phyloP scores from a whole-genome alignment of 2,797 vertebrate species.

The Alectoris magna region DNA sequence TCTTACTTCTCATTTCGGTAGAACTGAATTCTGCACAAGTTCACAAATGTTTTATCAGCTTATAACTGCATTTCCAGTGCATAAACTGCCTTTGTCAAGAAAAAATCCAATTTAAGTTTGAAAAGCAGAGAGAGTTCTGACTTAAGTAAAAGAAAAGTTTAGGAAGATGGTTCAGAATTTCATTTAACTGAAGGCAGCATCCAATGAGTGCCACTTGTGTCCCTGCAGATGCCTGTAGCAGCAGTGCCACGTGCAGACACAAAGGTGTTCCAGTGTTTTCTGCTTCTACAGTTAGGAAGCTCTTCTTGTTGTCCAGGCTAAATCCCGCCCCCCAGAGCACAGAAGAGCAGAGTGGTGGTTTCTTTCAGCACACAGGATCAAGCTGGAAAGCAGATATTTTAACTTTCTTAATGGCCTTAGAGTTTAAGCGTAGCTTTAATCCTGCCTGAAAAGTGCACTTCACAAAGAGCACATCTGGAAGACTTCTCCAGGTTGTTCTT shows the following conservation, averaged over 20 bases:
- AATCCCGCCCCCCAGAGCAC: neutral
- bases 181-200: accelerated
- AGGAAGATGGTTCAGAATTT: neutral
- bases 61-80: neutral
- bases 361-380: neutral
- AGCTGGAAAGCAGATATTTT: neutral
- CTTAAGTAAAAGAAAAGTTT: neutral
- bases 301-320: neutral
- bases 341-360: neutral
- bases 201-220: accelerated
- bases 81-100: accelerated
- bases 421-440: neutral
- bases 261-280: accelerated
- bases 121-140: neutral
- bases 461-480: neutral
- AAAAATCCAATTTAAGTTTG: accelerated
- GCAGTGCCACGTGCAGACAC: accelerated
- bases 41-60: neutral
- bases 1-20: neutral
- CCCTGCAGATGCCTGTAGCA: accelerated
- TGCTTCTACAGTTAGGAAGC: neutral
- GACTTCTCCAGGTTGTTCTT: neutral
- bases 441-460: neutral
- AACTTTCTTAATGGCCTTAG: neutral
- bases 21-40: neutral